These are phyloP conservation scores for Taenioides sp. DNA, from an alignment of 2,797 vertebrate genomes.

Conservation along the genomic window DNA sequence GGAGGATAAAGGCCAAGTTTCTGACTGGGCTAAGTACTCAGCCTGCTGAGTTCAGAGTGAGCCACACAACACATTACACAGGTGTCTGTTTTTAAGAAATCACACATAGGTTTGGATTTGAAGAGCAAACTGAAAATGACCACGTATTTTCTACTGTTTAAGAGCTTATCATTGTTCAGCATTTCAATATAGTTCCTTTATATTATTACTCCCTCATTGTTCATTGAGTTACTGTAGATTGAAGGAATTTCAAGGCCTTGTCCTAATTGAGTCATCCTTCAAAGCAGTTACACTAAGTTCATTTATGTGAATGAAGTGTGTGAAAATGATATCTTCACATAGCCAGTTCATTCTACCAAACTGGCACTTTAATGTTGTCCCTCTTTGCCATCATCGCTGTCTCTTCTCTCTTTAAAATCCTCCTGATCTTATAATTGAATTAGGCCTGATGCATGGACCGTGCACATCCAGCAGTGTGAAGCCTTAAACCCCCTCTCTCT, in stretches of 20 bases:
- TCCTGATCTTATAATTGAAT: conserved; percentile 38
- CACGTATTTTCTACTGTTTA: neutral
- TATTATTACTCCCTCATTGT: neutral
- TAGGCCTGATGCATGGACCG: conserved; percentile 30
- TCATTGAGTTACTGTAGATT: neutral
- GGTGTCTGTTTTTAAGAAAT: conserved; percentile 2
- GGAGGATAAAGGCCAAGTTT: neutral
- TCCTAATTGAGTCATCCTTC: neutral
- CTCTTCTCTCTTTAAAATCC: conserved; percentile 7
- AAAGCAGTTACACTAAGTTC: neutral
- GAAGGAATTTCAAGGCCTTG: neutral
- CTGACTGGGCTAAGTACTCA: neutral
- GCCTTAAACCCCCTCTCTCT: conserved; percentile 30
- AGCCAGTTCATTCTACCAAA: neutral
- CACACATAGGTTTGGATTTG: conserved; percentile 2
- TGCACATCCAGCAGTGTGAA: conserved; percentile 32
- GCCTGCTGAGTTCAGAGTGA: neutral
- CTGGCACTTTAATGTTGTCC: neutral
- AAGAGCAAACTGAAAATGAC: neutral
- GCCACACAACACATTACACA: neutral
- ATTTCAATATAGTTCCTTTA: neutral
- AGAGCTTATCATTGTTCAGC: neutral
- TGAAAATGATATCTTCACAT: conserved; percentile 10
- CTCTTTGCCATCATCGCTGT: neutral
- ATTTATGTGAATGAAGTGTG: neutral